These are phyloP conservation scores for Chlamydotis undulata DNA, from an alignment of 2,113 vertebrate genomes.

Conservation along the genomic window DNA sequence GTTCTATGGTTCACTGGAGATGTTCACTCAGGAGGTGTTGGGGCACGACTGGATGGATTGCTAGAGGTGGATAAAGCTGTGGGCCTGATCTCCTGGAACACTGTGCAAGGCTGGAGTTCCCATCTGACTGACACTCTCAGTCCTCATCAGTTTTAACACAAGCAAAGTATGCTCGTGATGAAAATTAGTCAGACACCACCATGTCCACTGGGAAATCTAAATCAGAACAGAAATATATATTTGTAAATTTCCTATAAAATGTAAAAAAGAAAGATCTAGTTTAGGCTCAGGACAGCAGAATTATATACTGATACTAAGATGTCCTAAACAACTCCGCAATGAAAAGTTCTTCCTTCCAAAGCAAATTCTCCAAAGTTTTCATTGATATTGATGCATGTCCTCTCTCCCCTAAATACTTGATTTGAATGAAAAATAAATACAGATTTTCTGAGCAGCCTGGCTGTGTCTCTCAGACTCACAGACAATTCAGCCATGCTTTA, in stretches of 20 bases:
- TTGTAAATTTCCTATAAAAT: neutral
- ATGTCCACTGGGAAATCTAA: neutral
- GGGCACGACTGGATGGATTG: neutral
- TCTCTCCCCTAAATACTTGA: neutral
- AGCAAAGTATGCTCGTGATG: neutral
- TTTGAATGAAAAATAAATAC: neutral
- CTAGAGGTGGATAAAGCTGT: neutral
- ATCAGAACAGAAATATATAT: neutral
- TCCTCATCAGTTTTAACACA: neutral
- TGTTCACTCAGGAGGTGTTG: neutral
- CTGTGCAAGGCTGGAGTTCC: neutral
- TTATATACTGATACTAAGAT: neutral
- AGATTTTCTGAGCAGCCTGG: neutral
- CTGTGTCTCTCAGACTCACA: neutral
- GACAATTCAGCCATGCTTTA: neutral
- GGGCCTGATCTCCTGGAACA: neutral
- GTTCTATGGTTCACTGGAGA: slow-evolving; percentile 21
- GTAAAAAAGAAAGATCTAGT: neutral
- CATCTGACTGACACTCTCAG: neutral
- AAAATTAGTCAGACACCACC: neutral
- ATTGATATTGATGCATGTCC: neutral
- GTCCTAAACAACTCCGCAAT: neutral
- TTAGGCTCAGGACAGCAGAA: neutral
- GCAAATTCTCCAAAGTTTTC: neutral
- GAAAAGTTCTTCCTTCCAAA: neutral